phyloP scores from a whole-genome alignment of 1,140 invertebrate species.

The Panonychus citri region DNA sequence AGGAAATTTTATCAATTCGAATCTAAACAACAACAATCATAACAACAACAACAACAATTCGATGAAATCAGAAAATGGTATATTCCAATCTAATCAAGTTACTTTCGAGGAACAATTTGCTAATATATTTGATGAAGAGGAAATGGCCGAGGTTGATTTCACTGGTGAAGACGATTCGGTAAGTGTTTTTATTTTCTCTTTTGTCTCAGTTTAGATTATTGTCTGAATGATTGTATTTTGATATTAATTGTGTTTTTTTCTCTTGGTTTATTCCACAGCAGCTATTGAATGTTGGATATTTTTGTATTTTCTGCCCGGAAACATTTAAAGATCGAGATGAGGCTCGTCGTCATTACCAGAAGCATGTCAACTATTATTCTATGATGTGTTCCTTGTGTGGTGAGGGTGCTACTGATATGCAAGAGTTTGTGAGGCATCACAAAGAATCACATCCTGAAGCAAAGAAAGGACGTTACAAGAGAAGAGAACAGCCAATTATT shows the following conservation, averaged over 20 bases:
- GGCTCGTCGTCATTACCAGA: not conserved
- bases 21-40: too few species aligned
- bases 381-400: constrained; percentile 3
- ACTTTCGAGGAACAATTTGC: not conserved
- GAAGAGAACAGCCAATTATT: not conserved
- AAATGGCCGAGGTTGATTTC: not conserved
- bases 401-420: constrained; percentile 1
- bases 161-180: not conserved
- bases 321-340: not conserved
- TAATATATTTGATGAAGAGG: not conserved
- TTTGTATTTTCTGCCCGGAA: constrained; percentile 3
- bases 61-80: too few species aligned
- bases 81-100: not conserved
- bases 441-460: constrained; percentile 1
- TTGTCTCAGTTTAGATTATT: not conserved
- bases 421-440: constrained; percentile 2
- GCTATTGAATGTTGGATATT: not conserved
- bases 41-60: too few species aligned
- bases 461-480: constrained; percentile 2
- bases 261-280: not conserved
- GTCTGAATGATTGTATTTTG: too few species aligned
- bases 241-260: not conserved
- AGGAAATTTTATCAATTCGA: too few species aligned
- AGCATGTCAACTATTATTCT: constrained; percentile 3
- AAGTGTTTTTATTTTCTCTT: not conserved